A percentile compares a stretch with the other conserved stretches of the same genome.
phyloP scores from a whole-genome alignment of 2,113 vertebrate species.

The Pleuronectes platessa region DNA sequence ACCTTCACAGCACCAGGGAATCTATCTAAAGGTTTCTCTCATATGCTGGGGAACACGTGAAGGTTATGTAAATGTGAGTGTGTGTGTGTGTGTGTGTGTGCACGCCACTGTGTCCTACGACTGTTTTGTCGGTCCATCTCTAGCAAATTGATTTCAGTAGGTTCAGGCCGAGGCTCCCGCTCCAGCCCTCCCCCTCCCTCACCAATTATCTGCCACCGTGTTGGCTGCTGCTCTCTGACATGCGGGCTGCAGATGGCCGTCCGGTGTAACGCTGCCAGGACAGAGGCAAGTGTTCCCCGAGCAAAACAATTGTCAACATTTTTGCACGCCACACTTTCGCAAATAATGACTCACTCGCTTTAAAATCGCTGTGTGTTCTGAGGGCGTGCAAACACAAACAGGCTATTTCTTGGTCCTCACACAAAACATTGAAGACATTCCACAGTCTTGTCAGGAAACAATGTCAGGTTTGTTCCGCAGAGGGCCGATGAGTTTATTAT shows the following conservation, averaged over 20 bases:
- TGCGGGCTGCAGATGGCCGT: conserved; percentile 68
- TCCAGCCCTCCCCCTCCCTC: conserved; percentile 19
- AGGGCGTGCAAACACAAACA: conserved; percentile 13
- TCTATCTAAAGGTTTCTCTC: conserved; percentile 36
- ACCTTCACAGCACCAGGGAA: conserved; percentile 50
- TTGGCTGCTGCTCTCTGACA: conserved; percentile 67
- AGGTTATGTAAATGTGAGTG: conserved; percentile 31
- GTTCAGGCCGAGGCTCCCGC: conserved; percentile 28
- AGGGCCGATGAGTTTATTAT: not conserved
- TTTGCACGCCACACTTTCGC: conserved; percentile 58
- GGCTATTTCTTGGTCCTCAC: not conserved
- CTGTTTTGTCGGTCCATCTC: conserved; percentile 46
- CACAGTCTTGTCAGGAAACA: not conserved
- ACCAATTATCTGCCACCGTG: conserved; percentile 59
- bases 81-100: conserved; percentile 6
- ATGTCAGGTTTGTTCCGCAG: not conserved
- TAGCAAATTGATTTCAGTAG: conserved; percentile 61
- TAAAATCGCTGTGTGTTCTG: conserved; percentile 19
- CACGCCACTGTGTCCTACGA: not conserved
- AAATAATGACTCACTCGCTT: conserved; percentile 44
- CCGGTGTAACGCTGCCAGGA: conserved; percentile 55
- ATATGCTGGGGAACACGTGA: conserved; percentile 10
- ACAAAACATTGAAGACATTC: too few relatives aligned
- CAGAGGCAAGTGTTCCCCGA: conserved; percentile 52
- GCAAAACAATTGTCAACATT: conserved; percentile 29